These are phyloP conservation scores for Heteronetta atricapilla DNA, from an alignment of 2,113 vertebrate genomes.

Conservation along the genomic window DNA sequence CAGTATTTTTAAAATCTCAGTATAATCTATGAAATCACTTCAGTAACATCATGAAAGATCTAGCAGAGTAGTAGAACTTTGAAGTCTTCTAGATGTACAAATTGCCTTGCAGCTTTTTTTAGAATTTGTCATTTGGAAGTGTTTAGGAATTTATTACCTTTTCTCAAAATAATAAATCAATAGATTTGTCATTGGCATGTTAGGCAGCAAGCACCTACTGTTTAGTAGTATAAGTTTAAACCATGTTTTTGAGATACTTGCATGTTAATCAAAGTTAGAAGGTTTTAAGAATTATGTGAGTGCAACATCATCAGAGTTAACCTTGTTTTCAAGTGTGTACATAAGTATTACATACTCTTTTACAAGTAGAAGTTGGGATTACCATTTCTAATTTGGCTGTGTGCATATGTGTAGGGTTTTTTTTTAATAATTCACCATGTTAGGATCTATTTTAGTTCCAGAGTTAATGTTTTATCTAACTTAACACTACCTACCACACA, in stretches of 20 bases:
- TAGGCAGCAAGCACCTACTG: neutral
- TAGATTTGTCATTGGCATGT: neutral
- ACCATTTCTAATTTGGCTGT: neutral
- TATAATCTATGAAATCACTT: neutral
- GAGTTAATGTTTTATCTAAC: neutral
- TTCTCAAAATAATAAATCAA: neutral
- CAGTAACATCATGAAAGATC: neutral
- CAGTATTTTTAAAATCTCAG: neutral
- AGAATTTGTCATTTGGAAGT: neutral
- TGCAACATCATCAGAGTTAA: neutral
- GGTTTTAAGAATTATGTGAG: neutral
- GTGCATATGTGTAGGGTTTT: neutral
- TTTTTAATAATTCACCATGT: neutral
- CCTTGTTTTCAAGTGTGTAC: neutral
- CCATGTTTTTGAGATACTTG: neutral
- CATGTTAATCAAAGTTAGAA: neutral
- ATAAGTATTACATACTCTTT: neutral
- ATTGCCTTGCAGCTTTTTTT: neutral
- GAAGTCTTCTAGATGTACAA: neutral
- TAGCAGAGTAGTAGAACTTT: neutral
- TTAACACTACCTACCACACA: neutral
- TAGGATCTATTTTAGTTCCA: neutral
- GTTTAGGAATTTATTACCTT: neutral
- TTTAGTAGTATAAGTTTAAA: neutral
- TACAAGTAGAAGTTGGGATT: neutral